Base-by-base conservation (phyloP, 1,140 invertebrate genomes). In the Sitodiplosis mosellana region DNA sequence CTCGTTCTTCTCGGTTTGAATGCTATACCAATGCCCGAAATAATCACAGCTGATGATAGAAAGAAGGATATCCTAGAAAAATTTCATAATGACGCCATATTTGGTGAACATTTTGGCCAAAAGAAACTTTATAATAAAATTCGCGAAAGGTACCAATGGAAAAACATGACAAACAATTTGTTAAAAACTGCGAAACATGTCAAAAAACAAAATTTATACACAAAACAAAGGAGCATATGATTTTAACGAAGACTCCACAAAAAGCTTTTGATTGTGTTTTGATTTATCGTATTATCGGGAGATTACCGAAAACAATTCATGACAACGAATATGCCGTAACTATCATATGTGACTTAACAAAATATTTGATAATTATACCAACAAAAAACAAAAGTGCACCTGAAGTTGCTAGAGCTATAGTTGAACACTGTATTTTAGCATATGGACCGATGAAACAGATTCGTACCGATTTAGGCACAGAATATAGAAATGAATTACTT, bases 331-430 rank as follows among this genome's bases (percentile, higher is more conserved):
- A 46, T 33, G 21, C 21, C 5, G 12, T 46, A 3, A 46, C 45
- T 3, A 17, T 46, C 4, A 34, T 46, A 11, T 49, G 48, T 20
- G 41, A 49, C 19, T 34, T 49, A 20, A 43, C 21, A n/a, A 49
- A 49, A 49, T 44, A 49, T n/a, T 20, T 49, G 18, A 40, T 49
- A 10, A 43, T 33, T 5, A 21, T 46, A 46, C 42, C 51, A 14
- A 49, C 45, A 21, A 8, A n/a, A 46, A 47, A 51, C 18, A 50
- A 50, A 50, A 20, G 7, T 6, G 51, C 51, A 22, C 40, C 36
- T 27, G 22, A 27, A 19, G 40, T 52, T 17, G 51, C 48, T 3
- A 52, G 40, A 51, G 48, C 48, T 8, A 52, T 52, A 14, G 27
- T 52, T 34, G 43, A 45, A 36, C 6, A 43, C 33, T 49, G 44